Percentiles rank a stretch among this genome's conserved stretches.
phyloP scores from a whole-genome alignment of 2,888 invertebrate species.

The Caenorhabditis japonica region DNA sequence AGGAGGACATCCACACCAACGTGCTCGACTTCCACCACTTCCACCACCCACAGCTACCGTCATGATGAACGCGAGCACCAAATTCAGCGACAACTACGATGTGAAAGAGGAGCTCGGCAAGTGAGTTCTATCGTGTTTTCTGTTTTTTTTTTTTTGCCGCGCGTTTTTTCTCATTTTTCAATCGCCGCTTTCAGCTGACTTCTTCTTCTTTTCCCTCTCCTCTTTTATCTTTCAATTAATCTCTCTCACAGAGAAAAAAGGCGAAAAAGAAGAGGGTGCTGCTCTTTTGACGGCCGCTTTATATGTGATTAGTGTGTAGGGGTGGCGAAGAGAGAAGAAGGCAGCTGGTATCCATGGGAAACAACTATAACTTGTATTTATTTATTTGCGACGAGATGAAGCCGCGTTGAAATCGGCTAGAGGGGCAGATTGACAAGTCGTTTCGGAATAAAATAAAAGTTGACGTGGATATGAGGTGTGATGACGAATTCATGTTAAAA shows the following conservation, averaged over 20 bases:
- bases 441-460: no score
- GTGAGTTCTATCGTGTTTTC: constrained; percentile 82
- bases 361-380: no score
- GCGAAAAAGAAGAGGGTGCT: no score
- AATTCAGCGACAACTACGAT: constrained; percentile 99
- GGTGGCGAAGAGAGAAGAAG: not conserved
- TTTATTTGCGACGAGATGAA: no score
- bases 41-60: constrained; percentile 28
- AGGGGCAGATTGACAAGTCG: not conserved
- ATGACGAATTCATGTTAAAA: no score
- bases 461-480: no score
- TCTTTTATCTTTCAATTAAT: constrained; percentile 48
- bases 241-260: constrained; percentile 9
- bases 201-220: no score
- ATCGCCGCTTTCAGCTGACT: constrained; percentile 28
- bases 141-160: no score
- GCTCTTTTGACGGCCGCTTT: constrained; percentile 7
- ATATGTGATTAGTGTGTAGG: constrained; percentile 33
- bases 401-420: not conserved
- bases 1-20: constrained; percentile 9
- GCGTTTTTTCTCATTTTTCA: no score
- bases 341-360: not conserved
- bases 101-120: constrained; percentile 99
- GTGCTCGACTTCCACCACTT: constrained; percentile 15
- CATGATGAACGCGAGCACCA: constrained; percentile 84